These are phyloP conservation scores for Meandrusa payeni DNA, from an alignment of 2,888 invertebrate species.

Conservation along the genomic window DNA sequence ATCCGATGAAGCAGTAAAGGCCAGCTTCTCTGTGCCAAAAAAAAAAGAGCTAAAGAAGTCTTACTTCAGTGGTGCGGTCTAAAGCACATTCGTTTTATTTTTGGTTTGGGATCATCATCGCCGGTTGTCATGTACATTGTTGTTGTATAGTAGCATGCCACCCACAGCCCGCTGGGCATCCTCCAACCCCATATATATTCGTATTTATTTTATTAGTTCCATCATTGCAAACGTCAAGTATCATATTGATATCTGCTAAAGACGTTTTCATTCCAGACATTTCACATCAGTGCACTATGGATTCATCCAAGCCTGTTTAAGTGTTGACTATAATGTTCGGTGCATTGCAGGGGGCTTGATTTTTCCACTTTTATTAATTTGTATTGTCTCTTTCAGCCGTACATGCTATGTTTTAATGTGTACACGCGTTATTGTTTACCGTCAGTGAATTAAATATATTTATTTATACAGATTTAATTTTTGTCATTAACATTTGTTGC, in stretches of 20 bases:
- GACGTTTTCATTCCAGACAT: constrained; percentile 61
- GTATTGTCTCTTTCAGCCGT: constrained; percentile 66
- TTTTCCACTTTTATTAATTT: constrained; percentile 48
- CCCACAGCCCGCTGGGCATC: constrained; percentile 78
- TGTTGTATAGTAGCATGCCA: constrained; percentile 75
- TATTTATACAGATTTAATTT: constrained; percentile 36
- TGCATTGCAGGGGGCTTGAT: constrained; percentile 50
- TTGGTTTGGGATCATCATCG: constrained; percentile 58
- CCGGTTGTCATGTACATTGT: constrained; percentile 57
- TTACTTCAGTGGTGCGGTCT: too few relatives aligned
- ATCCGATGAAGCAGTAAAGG: too few relatives aligned
- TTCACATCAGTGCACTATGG: constrained; percentile 43
- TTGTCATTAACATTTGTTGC: constrained; percentile 55
- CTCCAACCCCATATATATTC: constrained; percentile 78
- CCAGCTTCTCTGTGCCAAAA: too few relatives aligned
- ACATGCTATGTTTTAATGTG: constrained; percentile 69
- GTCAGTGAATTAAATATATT: constrained; percentile 48
- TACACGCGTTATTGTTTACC: constrained; percentile 56
- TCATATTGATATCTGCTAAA: constrained; percentile 54
- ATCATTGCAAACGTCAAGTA: constrained; percentile 50
- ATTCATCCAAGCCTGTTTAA: constrained; percentile 33
- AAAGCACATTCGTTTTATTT: too few relatives aligned
- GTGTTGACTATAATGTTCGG: constrained; percentile 42
- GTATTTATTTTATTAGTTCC: constrained; percentile 67
- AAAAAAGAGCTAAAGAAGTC: too few relatives aligned